A percentile compares a stretch with the other conserved stretches of the same genome.
These are phyloP conservation scores for Hassar affinis DNA, from an alignment of 2,113 vertebrate species.

Conservation along the genomic window DNA sequence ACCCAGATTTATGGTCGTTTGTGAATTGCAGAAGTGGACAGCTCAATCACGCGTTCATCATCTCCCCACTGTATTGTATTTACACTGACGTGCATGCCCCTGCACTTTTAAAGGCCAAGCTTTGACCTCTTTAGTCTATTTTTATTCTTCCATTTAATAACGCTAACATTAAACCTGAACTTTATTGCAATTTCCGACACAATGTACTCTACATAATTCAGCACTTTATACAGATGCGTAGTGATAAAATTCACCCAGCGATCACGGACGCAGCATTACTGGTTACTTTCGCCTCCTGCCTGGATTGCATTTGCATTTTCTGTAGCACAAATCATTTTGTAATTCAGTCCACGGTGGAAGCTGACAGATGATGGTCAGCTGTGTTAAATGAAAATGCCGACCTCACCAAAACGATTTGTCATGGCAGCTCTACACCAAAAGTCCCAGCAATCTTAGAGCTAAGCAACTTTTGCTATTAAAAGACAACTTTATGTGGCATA, in stretches of 20 bases:
- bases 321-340: neutral
- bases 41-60: constrained; percentile 3
- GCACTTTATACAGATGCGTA: neutral
- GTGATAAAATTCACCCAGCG: neutral
- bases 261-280: neutral
- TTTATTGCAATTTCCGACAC: neutral
- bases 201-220: neutral
- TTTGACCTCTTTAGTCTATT: neutral
- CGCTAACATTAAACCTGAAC: neutral
- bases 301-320: neutral
- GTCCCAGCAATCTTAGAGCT: neutral
- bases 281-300: no score
- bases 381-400: constrained; percentile 2
- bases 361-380: neutral
- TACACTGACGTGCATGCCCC: constrained; percentile 12
- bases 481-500: neutral
- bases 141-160: neutral
- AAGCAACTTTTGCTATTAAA: neutral
- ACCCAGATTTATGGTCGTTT: neutral
- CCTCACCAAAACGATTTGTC: neutral
- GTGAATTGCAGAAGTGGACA: constrained; percentile 11
- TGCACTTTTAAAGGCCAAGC: constrained; percentile 22
- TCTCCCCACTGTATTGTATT: neutral
- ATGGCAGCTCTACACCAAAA: neutral
- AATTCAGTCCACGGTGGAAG: neutral